Evolutionary conservation across 2,797 vertebrate genomes (phyloP).

Genomic region (Typhlichthys eigenmanni): DNA sequence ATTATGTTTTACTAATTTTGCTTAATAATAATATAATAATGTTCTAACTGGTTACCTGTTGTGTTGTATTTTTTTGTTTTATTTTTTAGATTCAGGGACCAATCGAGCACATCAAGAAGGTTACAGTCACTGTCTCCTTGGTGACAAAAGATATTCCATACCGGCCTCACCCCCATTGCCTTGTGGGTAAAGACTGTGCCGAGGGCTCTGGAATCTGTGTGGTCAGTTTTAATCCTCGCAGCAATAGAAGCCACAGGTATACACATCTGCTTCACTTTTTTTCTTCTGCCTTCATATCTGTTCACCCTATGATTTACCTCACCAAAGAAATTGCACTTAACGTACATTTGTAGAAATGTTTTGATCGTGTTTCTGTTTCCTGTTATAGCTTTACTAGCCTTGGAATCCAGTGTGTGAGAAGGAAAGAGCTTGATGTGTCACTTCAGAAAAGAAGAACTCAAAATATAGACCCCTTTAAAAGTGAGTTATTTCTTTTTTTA

Average conservation of each 20-base stretch:
- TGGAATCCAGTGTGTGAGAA: constrained; percentile 93
- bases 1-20: not conserved
- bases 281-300: not conserved
- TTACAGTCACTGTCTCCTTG: constrained; percentile 85
- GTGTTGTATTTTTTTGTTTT: not conserved
- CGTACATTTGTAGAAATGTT: too few relatives aligned
- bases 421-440: constrained; percentile 88
- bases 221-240: constrained; percentile 80
- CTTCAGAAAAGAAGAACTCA: constrained; percentile 85
- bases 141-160: constrained; percentile 92
- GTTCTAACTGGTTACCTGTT: not conserved
- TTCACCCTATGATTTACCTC: too few relatives aligned
- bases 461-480: constrained; percentile 92
- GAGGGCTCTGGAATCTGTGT: constrained; percentile 82
- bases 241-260: constrained; percentile 83
- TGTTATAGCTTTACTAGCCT: constrained; percentile 87
- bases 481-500: constrained; percentile 65
- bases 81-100: constrained; percentile 82
- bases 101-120: constrained; percentile 76
- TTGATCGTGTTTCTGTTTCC: not conserved
- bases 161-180: constrained; percentile 91
- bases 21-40: not conserved
- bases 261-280: not conserved
- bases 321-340: too few relatives aligned
- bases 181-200: constrained; percentile 93